Evolutionary conservation across 2,797 vertebrate species (phyloP).

Genomic region (Labroides dimidiatus): DNA sequence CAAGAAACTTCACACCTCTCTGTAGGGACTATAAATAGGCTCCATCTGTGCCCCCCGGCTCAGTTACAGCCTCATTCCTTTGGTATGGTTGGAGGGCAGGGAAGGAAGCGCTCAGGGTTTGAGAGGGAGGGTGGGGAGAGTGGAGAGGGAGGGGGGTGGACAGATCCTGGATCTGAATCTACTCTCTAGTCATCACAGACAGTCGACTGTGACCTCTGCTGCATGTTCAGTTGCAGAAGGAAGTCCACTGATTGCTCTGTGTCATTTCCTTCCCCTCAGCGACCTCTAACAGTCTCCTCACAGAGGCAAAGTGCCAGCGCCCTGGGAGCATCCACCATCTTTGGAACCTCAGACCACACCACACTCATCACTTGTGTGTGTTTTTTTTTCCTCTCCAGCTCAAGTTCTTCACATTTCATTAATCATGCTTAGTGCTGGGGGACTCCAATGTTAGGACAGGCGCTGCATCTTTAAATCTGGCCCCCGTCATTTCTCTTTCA

Average conservation of each 20-base stretch:
- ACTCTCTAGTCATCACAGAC: conserved; percentile 60
- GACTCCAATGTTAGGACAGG: conserved; percentile 27
- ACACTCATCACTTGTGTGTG: conserved; percentile 52
- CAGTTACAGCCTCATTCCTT: conserved; percentile 85
- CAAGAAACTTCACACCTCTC: conserved; percentile 88
- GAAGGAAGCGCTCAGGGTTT: conserved; percentile 64
- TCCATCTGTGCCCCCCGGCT: conserved; percentile 85
- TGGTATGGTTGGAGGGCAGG: conserved; percentile 65
- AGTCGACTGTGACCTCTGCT: conserved; percentile 56
- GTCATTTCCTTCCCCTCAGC: conserved; percentile 27
- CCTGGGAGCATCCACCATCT: conserved; percentile 35
- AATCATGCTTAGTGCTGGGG: conserved; percentile 43
- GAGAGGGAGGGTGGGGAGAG: conserved; percentile 16
- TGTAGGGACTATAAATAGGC: conserved; percentile 82
- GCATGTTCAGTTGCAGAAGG: conserved; percentile 39
- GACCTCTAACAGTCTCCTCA: conserved; percentile 9
- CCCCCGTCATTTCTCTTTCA: conserved; percentile 9
- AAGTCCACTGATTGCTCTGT: conserved; percentile 32
- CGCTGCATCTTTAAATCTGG: conserved; percentile 23
- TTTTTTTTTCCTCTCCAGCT: conserved; percentile 21
- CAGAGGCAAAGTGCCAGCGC: conserved; percentile 34
- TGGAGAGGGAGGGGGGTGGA: background rate
- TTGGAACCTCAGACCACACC: conserved; percentile 53
- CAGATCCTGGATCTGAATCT: conserved; percentile 40
- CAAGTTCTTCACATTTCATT: conserved; percentile 67